Evolutionary conservation across 2,888 invertebrate species (phyloP).

Genomic region (Pantelozetes paolii): DNA sequence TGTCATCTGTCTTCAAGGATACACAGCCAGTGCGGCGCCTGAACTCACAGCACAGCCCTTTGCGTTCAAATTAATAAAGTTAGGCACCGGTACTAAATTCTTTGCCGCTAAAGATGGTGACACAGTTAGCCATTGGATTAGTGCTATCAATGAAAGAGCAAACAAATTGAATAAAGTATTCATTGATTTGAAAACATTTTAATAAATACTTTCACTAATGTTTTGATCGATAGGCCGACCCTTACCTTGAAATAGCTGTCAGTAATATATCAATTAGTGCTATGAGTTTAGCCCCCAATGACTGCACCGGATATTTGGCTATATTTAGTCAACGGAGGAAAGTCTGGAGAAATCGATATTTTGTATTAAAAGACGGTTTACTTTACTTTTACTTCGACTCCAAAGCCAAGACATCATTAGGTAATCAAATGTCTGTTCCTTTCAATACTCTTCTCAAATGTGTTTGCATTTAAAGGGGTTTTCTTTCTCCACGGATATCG

Average conservation of each 20-base stretch:
- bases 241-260: constrained; percentile 71
- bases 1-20: constrained; percentile 80
- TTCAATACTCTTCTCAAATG: background rate
- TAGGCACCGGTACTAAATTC: constrained; percentile 65
- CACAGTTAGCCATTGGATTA: constrained; percentile 65
- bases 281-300: constrained; percentile 71
- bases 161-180: constrained; percentile 66
- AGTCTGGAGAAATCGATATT: constrained; percentile 85
- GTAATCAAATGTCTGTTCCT: constrained; percentile 54
- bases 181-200: constrained; percentile 9
- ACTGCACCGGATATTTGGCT: constrained; percentile 84
- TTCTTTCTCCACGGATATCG: constrained; percentile 89
- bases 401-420: constrained; percentile 79
- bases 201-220: constrained; percentile 7
- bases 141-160: constrained; percentile 71
- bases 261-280: constrained; percentile 72
- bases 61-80: constrained; percentile 54
- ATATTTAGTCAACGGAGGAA: constrained; percentile 68
- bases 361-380: constrained; percentile 89
- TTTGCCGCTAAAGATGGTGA: constrained; percentile 74
- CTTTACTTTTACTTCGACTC: constrained; percentile 87
- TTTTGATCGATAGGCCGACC: constrained; percentile 56
- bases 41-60: constrained; percentile 53
- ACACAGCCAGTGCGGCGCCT: constrained; percentile 64
- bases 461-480: constrained; percentile 62